phyloP scores from a whole-genome alignment of 2,113 vertebrate species.

The Piaya cayana region DNA sequence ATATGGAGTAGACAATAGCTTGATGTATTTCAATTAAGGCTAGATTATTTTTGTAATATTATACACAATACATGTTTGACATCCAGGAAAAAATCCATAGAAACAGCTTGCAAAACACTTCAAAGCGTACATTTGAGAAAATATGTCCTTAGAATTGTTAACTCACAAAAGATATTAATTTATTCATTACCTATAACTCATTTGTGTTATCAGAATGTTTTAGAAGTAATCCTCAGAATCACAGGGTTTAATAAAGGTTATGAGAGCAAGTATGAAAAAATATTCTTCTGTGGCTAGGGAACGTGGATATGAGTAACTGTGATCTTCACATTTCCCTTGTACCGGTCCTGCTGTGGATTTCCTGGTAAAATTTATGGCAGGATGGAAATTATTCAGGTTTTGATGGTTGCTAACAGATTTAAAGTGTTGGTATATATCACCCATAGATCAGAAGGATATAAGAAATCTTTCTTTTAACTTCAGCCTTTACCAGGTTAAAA shows the following conservation, averaged over 20 bases:
- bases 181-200: conserved; percentile 40
- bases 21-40: background rate
- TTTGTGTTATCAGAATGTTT: conserved; percentile 48
- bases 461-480: background rate
- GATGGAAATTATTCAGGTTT: background rate
- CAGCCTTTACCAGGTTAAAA: background rate
- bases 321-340: background rate
- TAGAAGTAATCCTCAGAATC: conserved; percentile 38
- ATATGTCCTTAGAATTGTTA: conserved; percentile 55
- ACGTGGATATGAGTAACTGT: background rate
- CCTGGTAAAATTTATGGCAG: background rate
- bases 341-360: background rate
- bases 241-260: conserved; percentile 16
- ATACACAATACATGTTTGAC: background rate
- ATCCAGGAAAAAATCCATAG: conserved; percentile 15
- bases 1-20: background rate
- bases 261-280: background rate
- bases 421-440: background rate
- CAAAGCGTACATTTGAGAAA: conserved; percentile 40
- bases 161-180: background rate
- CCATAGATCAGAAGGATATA: background rate
- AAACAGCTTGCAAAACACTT: conserved; percentile 22
- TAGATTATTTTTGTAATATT: background rate
- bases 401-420: background rate
- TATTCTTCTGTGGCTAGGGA: background rate